Evolutionary conservation across 2,797 vertebrate genomes (phyloP).

Genomic region (Chiloscyllium punctatum): DNA sequence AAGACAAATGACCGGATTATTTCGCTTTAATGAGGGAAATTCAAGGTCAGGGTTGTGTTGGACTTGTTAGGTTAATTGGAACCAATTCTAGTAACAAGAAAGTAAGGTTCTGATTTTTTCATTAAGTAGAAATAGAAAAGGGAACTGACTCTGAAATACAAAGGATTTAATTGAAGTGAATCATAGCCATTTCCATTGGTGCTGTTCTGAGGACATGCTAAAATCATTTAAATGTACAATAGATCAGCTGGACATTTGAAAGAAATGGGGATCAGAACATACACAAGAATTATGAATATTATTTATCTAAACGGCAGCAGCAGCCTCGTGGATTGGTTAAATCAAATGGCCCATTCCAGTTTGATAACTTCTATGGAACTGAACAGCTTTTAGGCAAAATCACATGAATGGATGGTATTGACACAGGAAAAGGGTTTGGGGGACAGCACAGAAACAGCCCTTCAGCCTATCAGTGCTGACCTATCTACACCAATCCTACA

Average conservation of each 20-base stretch:
- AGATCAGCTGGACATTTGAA: not conserved
- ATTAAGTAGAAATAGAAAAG: not conserved
- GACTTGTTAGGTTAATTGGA: not conserved
- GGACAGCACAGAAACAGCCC: too few relatives aligned
- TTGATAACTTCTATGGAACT: not conserved
- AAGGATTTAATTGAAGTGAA: not conserved
- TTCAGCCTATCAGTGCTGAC: too few relatives aligned
- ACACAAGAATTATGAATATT: not conserved
- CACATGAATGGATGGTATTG: not conserved
- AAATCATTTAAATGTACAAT: not conserved
- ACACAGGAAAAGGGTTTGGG: not conserved
- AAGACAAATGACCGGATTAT: not conserved
- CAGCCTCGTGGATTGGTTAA: not conserved
- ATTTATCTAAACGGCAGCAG: not conserved
- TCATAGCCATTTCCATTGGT: not conserved
- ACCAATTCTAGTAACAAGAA: not conserved
- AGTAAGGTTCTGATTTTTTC: not conserved
- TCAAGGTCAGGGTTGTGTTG: not conserved
- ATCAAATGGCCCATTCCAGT: not conserved
- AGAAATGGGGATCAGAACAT: not conserved
- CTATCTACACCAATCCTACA: too few relatives aligned
- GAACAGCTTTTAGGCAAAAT: not conserved
- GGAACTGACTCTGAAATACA: not conserved
- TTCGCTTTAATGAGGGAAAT: not conserved
- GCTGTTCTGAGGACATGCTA: not conserved